These are phyloP conservation scores for Boleophthalmus pectinirostris DNA, from an alignment of 2,113 vertebrate species.

Conservation along the genomic window DNA sequence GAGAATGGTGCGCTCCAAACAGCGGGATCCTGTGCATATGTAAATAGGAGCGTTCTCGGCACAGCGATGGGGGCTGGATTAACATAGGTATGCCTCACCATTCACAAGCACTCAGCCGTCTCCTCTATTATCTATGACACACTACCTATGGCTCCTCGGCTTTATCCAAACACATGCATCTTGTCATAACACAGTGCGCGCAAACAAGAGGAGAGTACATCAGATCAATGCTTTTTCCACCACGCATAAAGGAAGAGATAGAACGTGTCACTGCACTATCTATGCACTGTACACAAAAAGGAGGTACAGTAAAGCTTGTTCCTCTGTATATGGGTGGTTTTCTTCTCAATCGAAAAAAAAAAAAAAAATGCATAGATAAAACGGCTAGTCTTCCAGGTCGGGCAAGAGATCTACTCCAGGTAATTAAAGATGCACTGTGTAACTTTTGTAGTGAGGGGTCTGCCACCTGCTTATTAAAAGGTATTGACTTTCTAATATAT, in stretches of 20 bases:
- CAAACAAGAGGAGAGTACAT: constrained; percentile 19
- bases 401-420: no score
- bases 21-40: constrained; percentile 88
- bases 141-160: constrained; percentile 48
- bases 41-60: constrained; percentile 86
- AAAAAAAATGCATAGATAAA: neutral
- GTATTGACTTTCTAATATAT: no score
- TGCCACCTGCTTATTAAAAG: no score
- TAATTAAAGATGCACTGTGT: no score
- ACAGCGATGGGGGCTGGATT: constrained; percentile 82
- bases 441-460: no score
- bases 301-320: neutral
- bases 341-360: neutral
- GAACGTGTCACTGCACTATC: neutral
- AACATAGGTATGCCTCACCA: constrained; percentile 79
- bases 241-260: neutral
- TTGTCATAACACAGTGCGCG: constrained; percentile 25
- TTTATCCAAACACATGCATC: constrained; percentile 54
- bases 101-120: constrained; percentile 75
- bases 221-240: constrained; percentile 25
- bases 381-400: no score
- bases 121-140: constrained; percentile 75
- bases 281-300: neutral
- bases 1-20: constrained; percentile 82
- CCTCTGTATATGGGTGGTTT: neutral